These are phyloP conservation scores for Siphonodentalium dalli DNA, from an alignment of 2,888 invertebrate species.

Conservation along the genomic window DNA sequence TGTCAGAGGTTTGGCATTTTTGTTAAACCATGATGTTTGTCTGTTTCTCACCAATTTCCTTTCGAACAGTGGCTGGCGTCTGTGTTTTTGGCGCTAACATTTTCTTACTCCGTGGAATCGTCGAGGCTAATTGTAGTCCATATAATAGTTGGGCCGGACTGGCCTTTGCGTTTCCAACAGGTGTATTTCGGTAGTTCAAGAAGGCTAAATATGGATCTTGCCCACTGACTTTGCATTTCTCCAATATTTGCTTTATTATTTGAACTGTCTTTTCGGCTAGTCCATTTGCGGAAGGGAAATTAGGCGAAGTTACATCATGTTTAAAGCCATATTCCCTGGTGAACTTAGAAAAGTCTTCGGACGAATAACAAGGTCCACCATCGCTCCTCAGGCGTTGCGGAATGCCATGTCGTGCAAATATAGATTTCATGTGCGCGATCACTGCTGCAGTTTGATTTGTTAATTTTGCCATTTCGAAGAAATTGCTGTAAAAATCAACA, in stretches of 20 bases:
- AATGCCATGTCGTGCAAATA: conserved; percentile 8
- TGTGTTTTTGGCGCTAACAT: too few species aligned
- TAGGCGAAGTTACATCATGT: not conserved
- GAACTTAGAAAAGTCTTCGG: conserved; percentile 1
- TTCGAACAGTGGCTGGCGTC: too few species aligned
- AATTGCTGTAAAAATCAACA: conserved; percentile 23
- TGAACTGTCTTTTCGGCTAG: not conserved
- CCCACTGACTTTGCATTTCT: not conserved
- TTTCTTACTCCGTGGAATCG: too few species aligned
- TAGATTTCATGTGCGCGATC: conserved; percentile 5
- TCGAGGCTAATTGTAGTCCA: too few species aligned
- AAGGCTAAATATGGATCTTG: conserved; percentile 1
- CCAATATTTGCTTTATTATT: not conserved
- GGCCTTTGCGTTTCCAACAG: too few species aligned
- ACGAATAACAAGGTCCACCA: conserved; percentile 1
- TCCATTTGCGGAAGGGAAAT: not conserved
- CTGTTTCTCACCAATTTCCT: too few species aligned
- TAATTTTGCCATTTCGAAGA: conserved; percentile 20
- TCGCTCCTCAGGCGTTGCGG: conserved; percentile 4
- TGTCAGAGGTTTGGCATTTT: too few species aligned
- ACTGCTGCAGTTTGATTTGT: not conserved
- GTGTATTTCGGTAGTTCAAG: conserved; percentile 2
- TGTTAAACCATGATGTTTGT: too few species aligned
- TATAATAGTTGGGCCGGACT: too few species aligned
- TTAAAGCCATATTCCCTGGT: not conserved